A percentile compares a stretch with the other conserved stretches of the same genome.
These are phyloP conservation scores for Dendrolimus pini DNA, from an alignment of 2,888 invertebrate species.

Conservation along the genomic window DNA sequence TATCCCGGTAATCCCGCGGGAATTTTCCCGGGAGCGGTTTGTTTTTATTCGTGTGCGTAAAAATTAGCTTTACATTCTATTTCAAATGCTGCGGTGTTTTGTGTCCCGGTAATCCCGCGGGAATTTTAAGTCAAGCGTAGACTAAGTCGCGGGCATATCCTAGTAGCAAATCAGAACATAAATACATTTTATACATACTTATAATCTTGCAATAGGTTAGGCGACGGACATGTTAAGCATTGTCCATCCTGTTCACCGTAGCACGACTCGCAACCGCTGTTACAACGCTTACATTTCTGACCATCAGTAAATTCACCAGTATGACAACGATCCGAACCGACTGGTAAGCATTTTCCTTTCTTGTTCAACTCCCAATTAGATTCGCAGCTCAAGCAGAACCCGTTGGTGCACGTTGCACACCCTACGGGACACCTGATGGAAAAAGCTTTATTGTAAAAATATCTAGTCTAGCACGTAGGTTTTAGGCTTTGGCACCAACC, in stretches of 20 bases:
- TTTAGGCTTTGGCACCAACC: too few species aligned
- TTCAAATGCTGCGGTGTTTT: too few species aligned
- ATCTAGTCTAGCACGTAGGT: too few species aligned
- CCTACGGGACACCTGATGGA: conserved; percentile 81
- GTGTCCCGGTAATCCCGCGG: too few species aligned
- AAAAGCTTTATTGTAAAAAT: background rate
- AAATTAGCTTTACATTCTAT: too few species aligned
- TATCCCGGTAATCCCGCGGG: too few species aligned
- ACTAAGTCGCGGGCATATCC: too few species aligned
- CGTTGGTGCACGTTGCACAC: conserved; percentile 84
- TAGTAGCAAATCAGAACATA: too few species aligned
- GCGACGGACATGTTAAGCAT: conserved; percentile 85
- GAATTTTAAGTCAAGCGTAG: too few species aligned
- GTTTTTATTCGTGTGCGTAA: too few species aligned
- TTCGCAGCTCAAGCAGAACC: conserved; percentile 84
- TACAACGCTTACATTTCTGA: conserved; percentile 83
- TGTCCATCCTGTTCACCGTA: conserved; percentile 83
- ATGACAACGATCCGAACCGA: conserved; percentile 82
- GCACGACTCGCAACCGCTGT: conserved; percentile 89
- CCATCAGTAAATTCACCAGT: conserved; percentile 79
- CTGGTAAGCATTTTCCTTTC: conserved; percentile 84
- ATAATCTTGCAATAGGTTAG: conserved; percentile 82
- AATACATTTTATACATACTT: conserved; percentile 31
- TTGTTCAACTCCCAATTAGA: conserved; percentile 85
- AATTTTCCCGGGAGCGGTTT: too few species aligned